Evolutionary conservation across 2,888 invertebrate species (phyloP).

Genomic region (Chamaedrilus cognettii): DNA sequence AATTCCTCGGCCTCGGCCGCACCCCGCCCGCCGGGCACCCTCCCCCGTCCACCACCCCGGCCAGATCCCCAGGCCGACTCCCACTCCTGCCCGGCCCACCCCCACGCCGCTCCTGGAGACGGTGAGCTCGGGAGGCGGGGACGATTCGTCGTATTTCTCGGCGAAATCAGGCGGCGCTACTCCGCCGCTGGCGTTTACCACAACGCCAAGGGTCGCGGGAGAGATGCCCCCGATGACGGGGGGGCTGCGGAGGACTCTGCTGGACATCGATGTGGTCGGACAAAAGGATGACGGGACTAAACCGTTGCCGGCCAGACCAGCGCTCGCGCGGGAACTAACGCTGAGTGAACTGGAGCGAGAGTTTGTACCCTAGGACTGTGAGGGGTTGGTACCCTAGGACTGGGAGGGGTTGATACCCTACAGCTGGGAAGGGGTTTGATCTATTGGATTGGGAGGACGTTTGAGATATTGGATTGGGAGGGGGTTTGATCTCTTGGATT

Average conservation of each 20-base stretch:
- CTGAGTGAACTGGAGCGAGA: constrained; percentile 31
- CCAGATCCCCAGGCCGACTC: constrained; percentile 17
- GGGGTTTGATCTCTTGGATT: too few relatives aligned
- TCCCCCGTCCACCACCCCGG: constrained; percentile 25
- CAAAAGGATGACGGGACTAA: constrained; percentile 53
- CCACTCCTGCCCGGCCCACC: constrained; percentile 31
- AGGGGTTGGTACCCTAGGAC: too few relatives aligned
- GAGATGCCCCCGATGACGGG: background rate
- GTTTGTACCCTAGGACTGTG: constrained; percentile 22
- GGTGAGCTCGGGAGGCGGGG: constrained; percentile 64
- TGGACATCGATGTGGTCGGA: constrained; percentile 58
- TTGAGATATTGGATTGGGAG: too few relatives aligned
- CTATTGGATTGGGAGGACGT: too few relatives aligned
- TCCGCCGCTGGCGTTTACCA: constrained; percentile 70
- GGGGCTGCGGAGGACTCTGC: constrained; percentile 46
- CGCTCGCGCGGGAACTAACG: constrained; percentile 18
- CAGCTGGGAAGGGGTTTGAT: too few relatives aligned
- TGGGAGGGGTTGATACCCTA: too few relatives aligned
- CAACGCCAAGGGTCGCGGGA: constrained; percentile 66
- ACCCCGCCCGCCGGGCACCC: constrained; percentile 25
- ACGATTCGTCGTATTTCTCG: constrained; percentile 80
- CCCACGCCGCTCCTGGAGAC: constrained; percentile 24
- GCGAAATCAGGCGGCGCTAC: constrained; percentile 46
- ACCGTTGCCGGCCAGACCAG: constrained; percentile 42
- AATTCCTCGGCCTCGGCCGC: constrained; percentile 65